Percentiles rank a stretch among this genome's conserved stretches.
phyloP scores from a whole-genome alignment of 2,113 vertebrate genomes.

The Athene noctua region DNA sequence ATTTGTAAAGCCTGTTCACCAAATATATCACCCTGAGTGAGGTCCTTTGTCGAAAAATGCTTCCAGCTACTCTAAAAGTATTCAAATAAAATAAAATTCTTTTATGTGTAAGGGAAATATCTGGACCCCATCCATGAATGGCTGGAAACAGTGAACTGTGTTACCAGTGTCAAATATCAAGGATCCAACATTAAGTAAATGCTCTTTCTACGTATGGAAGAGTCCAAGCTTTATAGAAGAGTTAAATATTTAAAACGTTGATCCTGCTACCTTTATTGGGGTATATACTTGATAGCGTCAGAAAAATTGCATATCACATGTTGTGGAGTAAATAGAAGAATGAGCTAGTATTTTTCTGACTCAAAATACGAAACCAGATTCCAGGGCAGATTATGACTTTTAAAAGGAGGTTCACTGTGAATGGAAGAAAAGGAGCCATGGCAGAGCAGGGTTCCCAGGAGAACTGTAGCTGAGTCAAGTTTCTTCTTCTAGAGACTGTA shows the following conservation, averaged over 20 bases:
- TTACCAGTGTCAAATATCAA: not conserved
- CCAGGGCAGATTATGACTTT: conserved; percentile 14
- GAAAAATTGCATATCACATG: not conserved
- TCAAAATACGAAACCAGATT: conserved; percentile 10
- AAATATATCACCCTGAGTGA: conserved; percentile 4
- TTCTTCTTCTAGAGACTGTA: conserved; percentile 11
- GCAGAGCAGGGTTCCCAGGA: not conserved
- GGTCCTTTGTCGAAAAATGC: conserved; percentile 28
- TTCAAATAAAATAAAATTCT: conserved; percentile 29
- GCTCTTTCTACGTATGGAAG: not conserved
- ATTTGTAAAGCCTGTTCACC: conserved; percentile 16
- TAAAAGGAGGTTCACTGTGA: conserved; percentile 19
- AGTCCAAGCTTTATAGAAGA: not conserved
- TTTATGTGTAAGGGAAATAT: conserved; percentile 25
- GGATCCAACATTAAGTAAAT: not conserved
- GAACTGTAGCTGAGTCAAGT: conserved; percentile 11
- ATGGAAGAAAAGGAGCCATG: conserved; percentile 4
- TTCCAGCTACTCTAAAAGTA: conserved; percentile 9
- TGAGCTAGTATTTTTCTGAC: conserved; percentile 5
- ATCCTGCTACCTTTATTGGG: not conserved
- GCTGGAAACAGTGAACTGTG: conserved; percentile 24
- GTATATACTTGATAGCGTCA: not conserved
- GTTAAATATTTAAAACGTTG: not conserved
- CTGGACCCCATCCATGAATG: conserved; percentile 29
- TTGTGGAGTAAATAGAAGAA: not conserved